These are phyloP conservation scores for Onychostruthus taczanowskii DNA, from an alignment of 2,113 vertebrate species.

Conservation along the genomic window DNA sequence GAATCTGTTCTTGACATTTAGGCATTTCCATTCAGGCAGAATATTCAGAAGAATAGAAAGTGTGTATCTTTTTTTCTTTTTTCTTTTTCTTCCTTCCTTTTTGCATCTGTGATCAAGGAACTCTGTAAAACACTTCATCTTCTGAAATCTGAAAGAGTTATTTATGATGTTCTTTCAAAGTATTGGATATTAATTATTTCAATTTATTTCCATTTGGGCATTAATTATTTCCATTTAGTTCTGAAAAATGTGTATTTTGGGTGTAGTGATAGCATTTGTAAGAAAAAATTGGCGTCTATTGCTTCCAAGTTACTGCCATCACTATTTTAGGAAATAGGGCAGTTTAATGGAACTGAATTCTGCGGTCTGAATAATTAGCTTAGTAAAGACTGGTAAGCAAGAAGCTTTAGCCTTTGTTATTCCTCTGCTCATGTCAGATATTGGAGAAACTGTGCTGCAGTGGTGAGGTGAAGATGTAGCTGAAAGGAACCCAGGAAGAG, in stretches of 20 bases:
- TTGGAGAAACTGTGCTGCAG: not conserved
- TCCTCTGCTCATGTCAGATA: not conserved
- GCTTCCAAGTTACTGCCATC: not conserved
- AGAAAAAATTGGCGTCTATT: not conserved
- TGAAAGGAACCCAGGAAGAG: not conserved
- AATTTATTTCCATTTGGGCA: not conserved
- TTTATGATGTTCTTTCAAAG: not conserved
- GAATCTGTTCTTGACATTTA: not conserved
- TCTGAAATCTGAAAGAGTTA: not conserved
- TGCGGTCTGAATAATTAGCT: not conserved
- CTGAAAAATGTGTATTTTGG: not conserved
- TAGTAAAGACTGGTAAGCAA: not conserved
- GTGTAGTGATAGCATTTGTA: not conserved
- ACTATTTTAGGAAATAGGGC: not conserved
- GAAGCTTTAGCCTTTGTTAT: not conserved
- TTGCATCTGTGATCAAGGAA: not conserved
- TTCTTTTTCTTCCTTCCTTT: not conserved
- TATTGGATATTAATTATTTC: not conserved
- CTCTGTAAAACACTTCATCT: not conserved
- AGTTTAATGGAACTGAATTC: not conserved
- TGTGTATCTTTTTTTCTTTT: fast-evolving
- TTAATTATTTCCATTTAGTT: not conserved
- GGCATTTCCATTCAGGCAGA: not conserved
- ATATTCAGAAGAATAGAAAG: not conserved
- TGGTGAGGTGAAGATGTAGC: not conserved